phyloP scores from a whole-genome alignment of 2,797 vertebrate species.

The Notamacropus eugenii region DNA sequence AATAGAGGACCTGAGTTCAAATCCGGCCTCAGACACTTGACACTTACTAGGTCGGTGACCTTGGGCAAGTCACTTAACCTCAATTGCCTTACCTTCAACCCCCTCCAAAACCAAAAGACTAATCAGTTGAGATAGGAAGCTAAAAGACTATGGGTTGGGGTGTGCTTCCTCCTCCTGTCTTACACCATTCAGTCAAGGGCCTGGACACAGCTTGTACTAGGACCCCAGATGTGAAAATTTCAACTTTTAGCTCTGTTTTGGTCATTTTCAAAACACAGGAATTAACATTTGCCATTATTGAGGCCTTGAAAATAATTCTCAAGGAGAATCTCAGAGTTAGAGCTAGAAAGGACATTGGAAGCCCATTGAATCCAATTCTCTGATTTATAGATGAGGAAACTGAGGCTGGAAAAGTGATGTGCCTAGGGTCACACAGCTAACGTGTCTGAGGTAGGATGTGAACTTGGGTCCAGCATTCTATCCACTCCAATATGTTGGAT shows the following conservation, averaged over 20 bases:
- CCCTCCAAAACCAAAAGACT: not conserved
- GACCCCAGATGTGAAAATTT: not conserved
- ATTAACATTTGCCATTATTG: not conserved
- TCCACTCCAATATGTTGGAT: not conserved
- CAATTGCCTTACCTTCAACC: too few relatives aligned
- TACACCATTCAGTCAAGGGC: not conserved
- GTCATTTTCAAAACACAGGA: not conserved
- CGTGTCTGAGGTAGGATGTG: not conserved
- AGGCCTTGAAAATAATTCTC: not conserved
- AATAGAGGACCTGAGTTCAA: too few relatives aligned
- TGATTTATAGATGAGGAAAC: slow-evolving; percentile 38
- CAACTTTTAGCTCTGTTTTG: not conserved
- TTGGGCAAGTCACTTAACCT: too few relatives aligned
- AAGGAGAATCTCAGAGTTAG: slow-evolving; percentile 13
- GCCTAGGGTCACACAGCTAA: not conserved
- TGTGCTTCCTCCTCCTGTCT: not conserved
- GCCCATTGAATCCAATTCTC: slow-evolving; percentile 3
- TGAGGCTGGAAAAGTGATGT: not conserved
- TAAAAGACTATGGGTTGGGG: not conserved
- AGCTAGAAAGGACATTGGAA: not conserved
- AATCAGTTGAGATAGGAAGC: not conserved
- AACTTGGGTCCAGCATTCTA: not conserved
- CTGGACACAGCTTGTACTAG: not conserved
- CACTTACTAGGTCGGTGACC: too few relatives aligned
- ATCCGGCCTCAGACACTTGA: too few relatives aligned